These are phyloP conservation scores for Vireo altiloquus DNA, from an alignment of 2,113 vertebrate genomes.

Conservation along the genomic window DNA sequence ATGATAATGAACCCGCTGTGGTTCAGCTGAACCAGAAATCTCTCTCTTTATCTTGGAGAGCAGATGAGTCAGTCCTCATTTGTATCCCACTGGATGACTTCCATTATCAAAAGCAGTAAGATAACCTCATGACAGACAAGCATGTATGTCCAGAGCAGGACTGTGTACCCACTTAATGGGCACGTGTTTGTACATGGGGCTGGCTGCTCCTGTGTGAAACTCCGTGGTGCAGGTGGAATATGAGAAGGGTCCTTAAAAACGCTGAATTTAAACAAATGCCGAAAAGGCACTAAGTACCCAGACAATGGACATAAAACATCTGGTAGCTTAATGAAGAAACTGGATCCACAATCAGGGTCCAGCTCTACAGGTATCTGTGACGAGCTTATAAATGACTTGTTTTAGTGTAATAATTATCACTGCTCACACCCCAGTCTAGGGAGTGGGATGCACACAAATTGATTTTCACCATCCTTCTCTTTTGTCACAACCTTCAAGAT, in stretches of 20 bases:
- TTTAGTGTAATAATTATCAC: background rate
- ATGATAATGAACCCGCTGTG: background rate
- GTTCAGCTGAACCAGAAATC: background rate
- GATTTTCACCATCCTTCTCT: background rate
- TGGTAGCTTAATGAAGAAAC: background rate
- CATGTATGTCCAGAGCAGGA: background rate
- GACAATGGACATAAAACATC: background rate
- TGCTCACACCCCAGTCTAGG: background rate
- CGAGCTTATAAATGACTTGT: background rate
- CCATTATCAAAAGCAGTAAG: background rate
- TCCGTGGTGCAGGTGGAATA: fast-evolving
- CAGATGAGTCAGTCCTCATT: background rate
- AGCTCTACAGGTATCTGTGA: background rate
- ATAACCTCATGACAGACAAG: background rate
- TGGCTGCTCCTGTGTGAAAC: background rate
- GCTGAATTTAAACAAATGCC: background rate
- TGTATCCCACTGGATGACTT: background rate
- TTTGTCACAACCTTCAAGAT: background rate
- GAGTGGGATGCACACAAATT: background rate
- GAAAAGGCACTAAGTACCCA: background rate
- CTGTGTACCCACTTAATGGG: background rate
- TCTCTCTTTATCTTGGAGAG: background rate
- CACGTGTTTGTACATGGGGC: fast-evolving
- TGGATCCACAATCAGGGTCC: background rate
- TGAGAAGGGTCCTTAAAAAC: background rate